Base-by-base conservation (phyloP, 2,797 vertebrate species). In the Acanthornis magna region DNA sequence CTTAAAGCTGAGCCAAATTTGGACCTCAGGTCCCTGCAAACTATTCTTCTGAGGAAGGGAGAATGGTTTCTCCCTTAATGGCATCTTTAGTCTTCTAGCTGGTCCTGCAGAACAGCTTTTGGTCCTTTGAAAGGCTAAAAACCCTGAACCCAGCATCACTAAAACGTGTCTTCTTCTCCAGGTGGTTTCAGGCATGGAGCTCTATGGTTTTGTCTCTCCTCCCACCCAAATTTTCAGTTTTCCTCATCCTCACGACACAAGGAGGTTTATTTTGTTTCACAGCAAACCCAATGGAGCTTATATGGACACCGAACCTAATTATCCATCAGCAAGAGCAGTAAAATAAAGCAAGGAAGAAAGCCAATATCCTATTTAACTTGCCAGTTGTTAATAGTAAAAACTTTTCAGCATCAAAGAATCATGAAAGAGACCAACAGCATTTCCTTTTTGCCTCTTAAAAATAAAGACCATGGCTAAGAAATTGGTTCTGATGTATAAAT, bases 1-100 rank as follows among this genome's bases (percentile, higher is more conserved):
- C 67, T 85, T 53, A 80, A 89, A 85, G 40, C 63, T 89, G 48
- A 85, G 57, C 34, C 63, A 90, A 70, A 86, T 88, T 78, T 75
- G 55, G 47, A 73, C 63, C 85, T 91, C 47, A 66, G 48, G 74
- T 38, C 93, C 51, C 76, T 60, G 58, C 29, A 66, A 88, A 67
- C 4, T 11, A 29, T 40, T 43, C 34, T 85, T 74, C 27, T 74
- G 34, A 87, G 73, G 55, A 83, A 80, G 29, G 16, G 36, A 58
- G 80, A 72, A 86, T 11, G 2, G 7, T 62, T 91, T 89, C 66
- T 63, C 42, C 22, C 38, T 47, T 30, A 62, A 60, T 3, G 17
- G 13, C 26, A 74, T 25, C 22, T 65, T 71, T 58, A n/a, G 61
- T 65, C 27, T 47, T 43, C 25, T 61, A 79, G 38, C 18, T 87